Conservation (phyloP, 2,113 vertebrate species). For the Erinaceus europaeus region DNA sequence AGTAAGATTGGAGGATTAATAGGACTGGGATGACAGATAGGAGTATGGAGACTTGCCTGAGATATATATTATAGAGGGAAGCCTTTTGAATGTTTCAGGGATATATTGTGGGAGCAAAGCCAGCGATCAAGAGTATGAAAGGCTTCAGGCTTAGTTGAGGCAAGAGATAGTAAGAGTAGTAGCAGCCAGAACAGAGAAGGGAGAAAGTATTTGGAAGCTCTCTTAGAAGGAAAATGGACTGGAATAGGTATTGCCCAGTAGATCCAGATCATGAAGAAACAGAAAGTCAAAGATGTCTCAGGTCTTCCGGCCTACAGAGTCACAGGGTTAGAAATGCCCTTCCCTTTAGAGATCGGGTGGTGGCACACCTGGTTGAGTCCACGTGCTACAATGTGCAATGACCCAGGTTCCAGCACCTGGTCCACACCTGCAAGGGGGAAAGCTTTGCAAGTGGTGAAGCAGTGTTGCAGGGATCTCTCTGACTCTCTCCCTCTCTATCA, state of each 20-base stretch:
- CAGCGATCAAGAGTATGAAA: not conserved
- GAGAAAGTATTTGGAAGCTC: not conserved
- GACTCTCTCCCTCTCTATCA: too few species aligned
- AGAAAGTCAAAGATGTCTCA: not conserved
- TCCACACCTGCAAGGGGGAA: too few species aligned
- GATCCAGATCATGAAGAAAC: not conserved
- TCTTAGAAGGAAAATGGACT: not conserved
- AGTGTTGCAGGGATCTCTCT: too few species aligned
- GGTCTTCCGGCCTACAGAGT: not conserved
- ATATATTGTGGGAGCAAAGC: not conserved
- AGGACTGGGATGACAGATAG: not conserved
- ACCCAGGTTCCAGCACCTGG: too few species aligned
- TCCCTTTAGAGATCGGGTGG: too few species aligned
- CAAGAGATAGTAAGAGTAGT: not conserved
- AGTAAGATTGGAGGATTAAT: not conserved
- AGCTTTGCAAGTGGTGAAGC: too few species aligned
- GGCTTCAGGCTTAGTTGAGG: too few species aligned
- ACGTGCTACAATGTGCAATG: too few species aligned
- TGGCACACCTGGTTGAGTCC: too few species aligned
- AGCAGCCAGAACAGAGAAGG: not conserved
- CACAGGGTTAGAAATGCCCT: not conserved
- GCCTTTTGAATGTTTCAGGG: not conserved
- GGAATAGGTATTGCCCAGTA: not conserved
- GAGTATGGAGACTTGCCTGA: not conserved
- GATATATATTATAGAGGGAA: not conserved